Evolutionary conservation across 1,140 invertebrate genomes (phyloP), one percentile per base, ranked within the genome.

Genomic region (Trichonephila clavata): DNA sequence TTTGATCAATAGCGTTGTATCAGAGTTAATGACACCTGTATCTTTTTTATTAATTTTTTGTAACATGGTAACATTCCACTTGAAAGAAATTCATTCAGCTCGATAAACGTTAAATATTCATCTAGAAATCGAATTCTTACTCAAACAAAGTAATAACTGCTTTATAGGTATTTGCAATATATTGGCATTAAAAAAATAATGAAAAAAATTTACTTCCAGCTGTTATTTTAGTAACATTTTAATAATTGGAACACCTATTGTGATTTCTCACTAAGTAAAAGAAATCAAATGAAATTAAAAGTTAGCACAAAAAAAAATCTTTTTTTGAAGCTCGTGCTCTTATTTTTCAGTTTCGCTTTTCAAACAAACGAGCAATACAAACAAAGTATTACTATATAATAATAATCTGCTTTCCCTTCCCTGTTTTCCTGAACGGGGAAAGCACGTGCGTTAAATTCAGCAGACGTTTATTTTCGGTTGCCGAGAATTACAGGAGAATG

Each of bases 401-500:
- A 77, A 77, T 77, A 77, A 77, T 68, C 65, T 68, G n/a, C 13
- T 68, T 68, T 68, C 65, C 10, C 24, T 68, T 68, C 24, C 65
- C 65, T 5, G 13, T 68, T 24, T 13, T n/a, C 65, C 1, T 5
- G 27, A 77, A 77, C 3, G 27, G 24, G 27, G 71, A 77, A 77
- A 77, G 71, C 71, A 77, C 71, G 27, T 32, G 71, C 27, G 16
- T 32, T 39, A 39, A 32, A 77, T 77, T 77, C 71, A 1, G 14
- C 71, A 39, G 14, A 77, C 71, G 27, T 77, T 77, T 77, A 77
- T 77, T 77, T 77, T 77, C 71, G 27, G 71, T 20, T 77, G 71
- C 71, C 71, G 32, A 77, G 32, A 77, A 77, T 32, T 32, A 77
- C 27, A 32, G 16, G 27, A 27, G 71, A 77, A 77, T 18, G 16